Base-by-base conservation (phyloP, 2,797 vertebrate genomes). In the Lindbergichthys nudifrons region DNA sequence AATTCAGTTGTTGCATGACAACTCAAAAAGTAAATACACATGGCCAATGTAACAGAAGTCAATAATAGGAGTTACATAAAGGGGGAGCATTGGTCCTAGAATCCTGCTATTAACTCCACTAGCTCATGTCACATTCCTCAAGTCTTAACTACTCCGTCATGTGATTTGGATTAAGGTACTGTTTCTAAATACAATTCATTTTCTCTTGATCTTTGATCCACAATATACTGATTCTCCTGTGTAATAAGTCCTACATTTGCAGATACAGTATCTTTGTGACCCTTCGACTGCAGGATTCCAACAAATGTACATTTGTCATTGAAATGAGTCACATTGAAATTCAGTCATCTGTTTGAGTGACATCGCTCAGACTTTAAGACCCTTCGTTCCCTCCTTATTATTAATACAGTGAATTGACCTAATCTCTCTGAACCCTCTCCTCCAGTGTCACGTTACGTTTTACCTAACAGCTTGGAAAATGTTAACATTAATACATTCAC, bases 141-240 rank as follows among this genome's bases (percentile, higher is more conserved):
- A 10, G 58, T 75, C 47, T 74, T 73, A 75, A 78, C 75, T 70
- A 68, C 48, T 15, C 15, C 15, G 64, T 52, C 89, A 81, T 84
- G 90, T 91, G 89, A 87, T 79, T 75, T 65, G 82, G 87, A 87
- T 89, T 90, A 87, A 65, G 41, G 79, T 51, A 36, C 36, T 0
- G 2, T 61, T 79, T 72, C 26, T 63, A 9, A 70, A 70, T 39
- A 75, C 48, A 64, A 58, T 51, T 26, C n/a, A 0, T 67, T 70
- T 84, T 50, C 41, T 39, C 26, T 47, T 48, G 8, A 61, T 67
- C 58, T 39, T 75, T 75, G 61, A 15, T 7, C 39, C 59, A 10
- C 8, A 53, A 61, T 60, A 32, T 8, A 60, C 14, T 39, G 12
- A 45, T 36, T 39, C 12, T n/a, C 8, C 30, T 7, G 11, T 32